phyloP scores from a whole-genome alignment of 30 jellyfish, hydroid and myxozoan genomes.

The Rhopilema esculentum region DNA sequence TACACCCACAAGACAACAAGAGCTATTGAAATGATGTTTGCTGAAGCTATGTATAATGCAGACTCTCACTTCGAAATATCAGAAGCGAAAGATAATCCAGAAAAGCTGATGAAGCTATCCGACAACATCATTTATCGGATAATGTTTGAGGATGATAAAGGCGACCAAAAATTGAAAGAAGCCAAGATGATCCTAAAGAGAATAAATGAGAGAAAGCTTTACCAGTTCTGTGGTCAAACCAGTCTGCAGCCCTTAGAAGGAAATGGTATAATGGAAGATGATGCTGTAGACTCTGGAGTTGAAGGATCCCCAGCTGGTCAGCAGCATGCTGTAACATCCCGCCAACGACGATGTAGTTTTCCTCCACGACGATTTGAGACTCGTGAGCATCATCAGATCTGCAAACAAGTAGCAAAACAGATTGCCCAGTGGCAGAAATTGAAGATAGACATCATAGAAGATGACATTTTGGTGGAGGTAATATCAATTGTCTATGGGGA shows the following conservation, averaged over 20 bases:
- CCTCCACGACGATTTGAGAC: not conserved
- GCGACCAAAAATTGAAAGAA: constrained; percentile 8
- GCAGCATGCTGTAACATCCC: not conserved
- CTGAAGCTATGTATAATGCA: constrained; percentile 60
- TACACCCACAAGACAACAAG: constrained; percentile 62
- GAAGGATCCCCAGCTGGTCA: not conserved
- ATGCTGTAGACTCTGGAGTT: not conserved
- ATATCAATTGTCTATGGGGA: constrained; percentile 25
- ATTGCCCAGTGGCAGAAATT: not conserved
- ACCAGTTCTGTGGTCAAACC: constrained; percentile 64
- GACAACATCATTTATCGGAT: constrained; percentile 39
- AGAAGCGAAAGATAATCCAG: constrained; percentile 38
- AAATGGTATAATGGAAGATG: too few relatives aligned
- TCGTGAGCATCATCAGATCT: not conserved
- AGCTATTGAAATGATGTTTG: constrained; percentile 68
- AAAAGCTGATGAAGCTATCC: constrained; percentile 16
- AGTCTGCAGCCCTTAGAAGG: constrained; percentile 8
- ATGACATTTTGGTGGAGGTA: constrained; percentile 40
- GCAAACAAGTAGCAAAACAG: constrained; percentile 1
- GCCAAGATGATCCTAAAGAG: constrained; percentile 37
- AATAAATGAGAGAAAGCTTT: constrained; percentile 25
- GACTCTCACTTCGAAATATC: constrained; percentile 25
- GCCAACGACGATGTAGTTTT: too few relatives aligned
- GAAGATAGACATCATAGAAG: constrained; percentile 4
- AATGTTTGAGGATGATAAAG: constrained; percentile 12